These are phyloP conservation scores for Pyrocephalus nanus DNA, from an alignment of 2,797 vertebrate species.

Conservation along the genomic window DNA sequence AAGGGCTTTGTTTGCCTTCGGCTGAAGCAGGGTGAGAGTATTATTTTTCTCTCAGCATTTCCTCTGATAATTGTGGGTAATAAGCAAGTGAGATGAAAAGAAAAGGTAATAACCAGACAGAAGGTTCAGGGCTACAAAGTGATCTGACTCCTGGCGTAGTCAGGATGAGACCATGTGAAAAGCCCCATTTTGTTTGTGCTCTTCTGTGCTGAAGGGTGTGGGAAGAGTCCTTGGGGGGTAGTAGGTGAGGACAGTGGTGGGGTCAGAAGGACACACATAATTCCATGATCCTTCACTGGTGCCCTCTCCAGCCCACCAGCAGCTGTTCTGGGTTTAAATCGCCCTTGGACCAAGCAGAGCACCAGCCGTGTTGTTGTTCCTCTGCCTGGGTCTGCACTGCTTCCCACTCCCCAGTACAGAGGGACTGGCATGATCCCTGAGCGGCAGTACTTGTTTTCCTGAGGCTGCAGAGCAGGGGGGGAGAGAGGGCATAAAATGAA, in stretches of 20 bases:
- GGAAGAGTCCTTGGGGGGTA: not conserved
- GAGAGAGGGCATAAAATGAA: not conserved
- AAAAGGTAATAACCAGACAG: not conserved
- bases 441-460: not conserved
- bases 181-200: not conserved
- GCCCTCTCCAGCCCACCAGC: not conserved
- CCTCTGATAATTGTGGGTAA: not conserved
- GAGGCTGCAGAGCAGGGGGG: not conserved
- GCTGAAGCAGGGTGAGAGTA: not conserved
- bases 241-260: not conserved
- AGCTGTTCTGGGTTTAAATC: not conserved
- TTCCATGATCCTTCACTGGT: not conserved
- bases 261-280: not conserved
- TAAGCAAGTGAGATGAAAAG: not conserved
- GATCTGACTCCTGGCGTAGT: not conserved
- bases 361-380: fast-evolving
- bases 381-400: not conserved
- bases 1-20: not conserved
- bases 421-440: fast-evolving
- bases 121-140: not conserved
- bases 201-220: not conserved
- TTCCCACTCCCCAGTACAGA: fast-evolving
- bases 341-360: not conserved
- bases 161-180: not conserved
- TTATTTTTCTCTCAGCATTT: not conserved